phyloP scores from a whole-genome alignment of 2,888 invertebrate genomes.

The Platycnemis pennipes region DNA sequence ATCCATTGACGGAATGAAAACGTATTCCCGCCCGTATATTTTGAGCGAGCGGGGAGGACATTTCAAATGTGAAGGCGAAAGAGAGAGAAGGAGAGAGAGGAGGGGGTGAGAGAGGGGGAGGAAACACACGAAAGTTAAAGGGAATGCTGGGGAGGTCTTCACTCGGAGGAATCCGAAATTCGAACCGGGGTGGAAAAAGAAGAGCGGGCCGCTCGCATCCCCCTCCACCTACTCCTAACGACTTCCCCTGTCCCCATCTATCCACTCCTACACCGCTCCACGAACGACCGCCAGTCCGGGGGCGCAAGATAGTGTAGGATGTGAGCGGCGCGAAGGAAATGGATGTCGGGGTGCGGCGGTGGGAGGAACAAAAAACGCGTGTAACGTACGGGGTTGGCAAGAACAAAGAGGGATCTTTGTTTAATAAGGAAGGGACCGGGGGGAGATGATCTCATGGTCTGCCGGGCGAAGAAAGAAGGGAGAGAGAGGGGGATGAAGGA shows the following conservation, averaged over 20 bases:
- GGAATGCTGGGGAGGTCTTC: not conserved
- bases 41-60: not conserved
- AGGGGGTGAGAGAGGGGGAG: not conserved
- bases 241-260: not conserved
- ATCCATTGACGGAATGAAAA: not conserved
- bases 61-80: not conserved
- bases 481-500: not conserved
- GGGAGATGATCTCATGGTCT: not conserved
- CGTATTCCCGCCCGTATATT: not conserved
- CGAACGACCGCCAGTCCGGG: not conserved
- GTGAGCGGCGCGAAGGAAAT: not conserved
- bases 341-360: not conserved
- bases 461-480: not conserved
- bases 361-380: not conserved
- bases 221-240: no score
- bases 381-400: not conserved
- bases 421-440: constrained; percentile 15
- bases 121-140: not conserved
- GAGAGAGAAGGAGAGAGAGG: not conserved
- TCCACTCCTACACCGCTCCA: not conserved
- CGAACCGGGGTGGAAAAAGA: not conserved
- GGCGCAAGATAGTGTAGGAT: not conserved
- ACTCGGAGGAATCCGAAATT: not conserved
- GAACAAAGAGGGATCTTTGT: constrained; percentile 27
- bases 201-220: no score